Base-by-base conservation (phyloP, 2,797 vertebrate species). In the Spondyliosoma cantharus region DNA sequence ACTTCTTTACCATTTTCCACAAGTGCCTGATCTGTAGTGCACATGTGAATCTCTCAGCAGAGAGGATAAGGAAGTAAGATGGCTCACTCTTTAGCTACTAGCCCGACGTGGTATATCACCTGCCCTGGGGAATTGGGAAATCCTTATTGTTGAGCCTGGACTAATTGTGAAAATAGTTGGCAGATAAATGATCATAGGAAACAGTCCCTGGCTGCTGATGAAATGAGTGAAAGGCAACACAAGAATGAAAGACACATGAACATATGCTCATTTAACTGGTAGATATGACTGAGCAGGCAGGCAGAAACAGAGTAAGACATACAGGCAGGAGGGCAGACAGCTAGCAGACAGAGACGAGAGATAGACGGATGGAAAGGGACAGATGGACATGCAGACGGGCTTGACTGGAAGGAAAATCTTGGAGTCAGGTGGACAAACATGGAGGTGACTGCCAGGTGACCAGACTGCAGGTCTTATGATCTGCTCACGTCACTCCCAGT, bases 381-480 rank as follows among this genome's bases (percentile, higher is more conserved):
- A 91, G 89, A 90, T 82, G 74, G 88, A 90, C 76, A 57, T 11
- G 66, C 65, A 67, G 71, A 81, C 78, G n/a, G 87, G 78, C 25
- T 43, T 61, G 67, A 87, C 53, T 63, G 68, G 76, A 82, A n/a
- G 56, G 52, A 80, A 78, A 42, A 67, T 63, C 77, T 32, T 71
- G 64, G 60, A 84, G 59, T 69, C 74, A 88, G 80, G 57, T 59
- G 81, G 81, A 79, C 71, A 67, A 56, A 87, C 65, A 74, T 49
- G 22, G 70, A 83, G 77, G 78, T 25, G 77, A 63, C 56, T 88
- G 92, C 90, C 90, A 90, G 84, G 82, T 86, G 82, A 80, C 22
- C 88, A 88, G 86, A 84, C 83, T 87, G 90, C 76, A 76, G 92
- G 91, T 84, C 90, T 86, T 78, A 80, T 83, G 86, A 92, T 89